Base-by-base conservation (phyloP, 2,888 invertebrate species). In the Caenorhabditis sinica region DNA sequence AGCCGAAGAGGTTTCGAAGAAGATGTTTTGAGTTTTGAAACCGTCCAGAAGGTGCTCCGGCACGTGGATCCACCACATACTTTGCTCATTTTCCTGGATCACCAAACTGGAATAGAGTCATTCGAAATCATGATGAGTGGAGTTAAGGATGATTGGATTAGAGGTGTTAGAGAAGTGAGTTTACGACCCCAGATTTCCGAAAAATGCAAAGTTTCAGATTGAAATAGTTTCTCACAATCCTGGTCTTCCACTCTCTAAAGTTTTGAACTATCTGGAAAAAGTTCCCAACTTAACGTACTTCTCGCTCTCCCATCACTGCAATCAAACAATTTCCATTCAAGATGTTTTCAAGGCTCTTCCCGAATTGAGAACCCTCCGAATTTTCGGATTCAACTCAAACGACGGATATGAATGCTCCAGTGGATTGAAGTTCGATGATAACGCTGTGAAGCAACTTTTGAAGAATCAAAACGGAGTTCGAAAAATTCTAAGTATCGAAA, bases 341-440 rank as follows among this genome's bases (percentile, higher is more conserved):
- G 76, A 82, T 11, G 33, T 82, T 5, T 72, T 82, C 28, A 33
- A 43, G 20, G 28, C 9, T 2, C 60, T 80, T 4, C 56, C 58
- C 0, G 28, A 72, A 13, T 58, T 80, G n/a, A n/a, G 60, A 49
- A 3, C 58, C 4, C 58, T 80, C 8, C 43, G 80, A 58, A 49
- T 82, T 15, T 76, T 65, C 20, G 65, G 17, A 23, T 82, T 76
- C 43, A 65, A 76, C 30, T 53, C 36, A 11, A 76, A 65, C 20
- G 68, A 60, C 33, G 68, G 51, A 23, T 66, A 56, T 51, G 60
- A 36, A n/a, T 51, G 56, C 25, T 75, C 82, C 1, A 82, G 76
- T 53, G 82, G 82, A 33, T 43, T 82, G 36, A 40, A 66, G 5
- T 76, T 82, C 20, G 82, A 82, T 40, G 49, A 82, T 58, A 17